Percentiles rank a stretch among this genome's conserved stretches.
phyloP scores from a whole-genome alignment of 2,797 vertebrate genomes.

The Cheirogaleus major region DNA sequence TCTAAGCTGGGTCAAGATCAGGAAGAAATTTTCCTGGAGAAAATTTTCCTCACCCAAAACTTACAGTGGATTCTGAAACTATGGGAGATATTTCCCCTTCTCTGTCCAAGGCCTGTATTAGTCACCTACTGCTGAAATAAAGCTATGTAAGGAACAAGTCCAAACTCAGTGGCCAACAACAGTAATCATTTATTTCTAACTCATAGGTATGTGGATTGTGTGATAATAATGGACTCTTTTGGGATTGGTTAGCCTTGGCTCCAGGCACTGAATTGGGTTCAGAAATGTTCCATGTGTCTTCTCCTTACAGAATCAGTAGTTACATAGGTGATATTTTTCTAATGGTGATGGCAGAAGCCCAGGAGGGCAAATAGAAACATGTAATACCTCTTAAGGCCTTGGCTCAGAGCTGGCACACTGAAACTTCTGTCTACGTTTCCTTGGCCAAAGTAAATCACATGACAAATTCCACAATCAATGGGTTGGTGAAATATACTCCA shows the following conservation, averaged over 20 bases:
- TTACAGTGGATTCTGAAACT: background rate
- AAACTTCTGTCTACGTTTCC: background rate
- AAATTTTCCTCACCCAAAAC: background rate
- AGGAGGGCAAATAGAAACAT: background rate
- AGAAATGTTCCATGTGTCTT: background rate
- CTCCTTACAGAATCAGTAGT: background rate
- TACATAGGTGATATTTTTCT: background rate
- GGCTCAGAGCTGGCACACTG: background rate
- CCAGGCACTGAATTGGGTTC: background rate
- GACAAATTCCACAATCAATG: background rate
- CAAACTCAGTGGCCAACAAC: background rate
- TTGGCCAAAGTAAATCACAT: slow-evolving; percentile 13
- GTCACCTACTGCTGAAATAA: slow-evolving; percentile 24
- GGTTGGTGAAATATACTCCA: background rate
- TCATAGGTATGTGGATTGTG: background rate
- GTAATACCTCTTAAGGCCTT: background rate
- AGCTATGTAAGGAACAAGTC: background rate
- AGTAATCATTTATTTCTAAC: background rate
- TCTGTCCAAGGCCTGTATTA: background rate
- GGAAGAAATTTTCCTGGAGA: background rate
- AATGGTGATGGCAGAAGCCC: background rate
- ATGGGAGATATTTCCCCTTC: background rate
- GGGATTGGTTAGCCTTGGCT: background rate
- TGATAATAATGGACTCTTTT: background rate
- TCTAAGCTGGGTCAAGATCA: slow-evolving; percentile 2